Conservation (phyloP, 1,140 invertebrate species). For the Matsumurasca onukii region DNA sequence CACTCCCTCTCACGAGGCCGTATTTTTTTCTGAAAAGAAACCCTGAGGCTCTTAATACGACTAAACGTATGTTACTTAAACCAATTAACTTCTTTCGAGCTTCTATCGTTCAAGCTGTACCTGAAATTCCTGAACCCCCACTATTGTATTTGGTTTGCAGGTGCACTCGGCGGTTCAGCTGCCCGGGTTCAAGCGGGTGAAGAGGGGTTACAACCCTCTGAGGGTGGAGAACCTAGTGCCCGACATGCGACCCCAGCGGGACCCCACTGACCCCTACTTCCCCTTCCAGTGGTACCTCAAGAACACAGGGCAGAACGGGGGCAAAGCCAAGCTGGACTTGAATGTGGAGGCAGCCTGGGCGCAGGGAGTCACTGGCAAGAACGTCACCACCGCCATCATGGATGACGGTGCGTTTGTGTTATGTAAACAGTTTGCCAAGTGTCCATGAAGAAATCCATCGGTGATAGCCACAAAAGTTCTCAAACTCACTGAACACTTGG, state of each 20-base stretch:
- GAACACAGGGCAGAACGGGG: slow-evolving; percentile 98
- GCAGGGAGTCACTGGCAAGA: slow-evolving; percentile 95
- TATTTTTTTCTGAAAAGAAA: too few relatives aligned
- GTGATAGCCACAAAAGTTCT: too few relatives aligned
- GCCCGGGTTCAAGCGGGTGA: slow-evolving; percentile 84
- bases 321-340: slow-evolving; percentile 92
- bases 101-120: too few relatives aligned
- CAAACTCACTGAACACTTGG: too few relatives aligned
- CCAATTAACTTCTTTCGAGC: too few relatives aligned
- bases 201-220: slow-evolving; percentile 77
- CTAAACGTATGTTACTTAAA: too few relatives aligned
- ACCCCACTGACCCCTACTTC: slow-evolving; percentile 94
- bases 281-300: slow-evolving; percentile 96
- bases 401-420: slow-evolving; percentile 81
- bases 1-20: too few relatives aligned
- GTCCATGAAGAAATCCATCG: too few relatives aligned
- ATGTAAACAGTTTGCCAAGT: too few relatives aligned
- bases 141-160: too few relatives aligned
- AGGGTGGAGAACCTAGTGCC: slow-evolving; percentile 63
- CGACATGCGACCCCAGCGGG: slow-evolving; percentile 47
- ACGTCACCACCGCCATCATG: slow-evolving; percentile 99
- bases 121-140: too few relatives aligned
- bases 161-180: slow-evolving; percentile 87
- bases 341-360: slow-evolving; percentile 98
- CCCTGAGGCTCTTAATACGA: too few relatives aligned